Base-by-base conservation (phyloP, 1,140 invertebrate species). In the Anastatus disparis region DNA sequence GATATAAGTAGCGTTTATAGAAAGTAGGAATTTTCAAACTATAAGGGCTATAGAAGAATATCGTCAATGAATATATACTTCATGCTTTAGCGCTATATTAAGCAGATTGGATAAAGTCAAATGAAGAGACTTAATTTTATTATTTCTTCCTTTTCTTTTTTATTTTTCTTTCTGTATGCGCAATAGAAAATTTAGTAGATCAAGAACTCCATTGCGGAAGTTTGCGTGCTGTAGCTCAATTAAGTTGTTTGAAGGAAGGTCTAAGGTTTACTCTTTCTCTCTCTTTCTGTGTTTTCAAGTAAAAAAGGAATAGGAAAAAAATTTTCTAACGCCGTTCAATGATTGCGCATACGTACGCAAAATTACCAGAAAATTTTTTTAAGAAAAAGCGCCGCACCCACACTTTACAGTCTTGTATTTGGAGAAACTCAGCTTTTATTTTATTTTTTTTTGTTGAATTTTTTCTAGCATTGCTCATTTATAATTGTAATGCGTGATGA, bases 331-430 rank as follows among this genome's bases (percentile, higher is more conserved):
- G n/a, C 15, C 22, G 1, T 6, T 10, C 53, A 12, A 10, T n/a
- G 3, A 40, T 61, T n/a, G 38, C 53, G 9, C 20, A 17, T 29
- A 17, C 4, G n/a, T 24, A 31, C 38, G 56, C 24, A 12, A 59
- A 59, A 59, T 59, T 17, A 12, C 10, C 35, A 35, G 26, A 61
- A 61, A 29, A 42, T 12, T 59, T 59, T 59, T 42, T 42, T 9
- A 59, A 42, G 56, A 42, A 24, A 42, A 42, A 12, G 38, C 3
- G 31, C 35, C 2, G 17, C 31, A 8, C 17, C 31, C 12, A 3
- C 9, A 35, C 29, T 59, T 22, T 59, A 17, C n/a, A 42, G 42
- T 59, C n/a, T 10, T 59, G n/a, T 35, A 42, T 27, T 42, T 59
- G 12, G 38, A 12, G 22, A 58, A 58, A 59, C 20, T 26, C 2